A percentile compares a stretch with the other conserved stretches of the same genome.
Evolutionary conservation across 2,113 vertebrate species (phyloP).

Genomic region (Cromileptes altivelis): DNA sequence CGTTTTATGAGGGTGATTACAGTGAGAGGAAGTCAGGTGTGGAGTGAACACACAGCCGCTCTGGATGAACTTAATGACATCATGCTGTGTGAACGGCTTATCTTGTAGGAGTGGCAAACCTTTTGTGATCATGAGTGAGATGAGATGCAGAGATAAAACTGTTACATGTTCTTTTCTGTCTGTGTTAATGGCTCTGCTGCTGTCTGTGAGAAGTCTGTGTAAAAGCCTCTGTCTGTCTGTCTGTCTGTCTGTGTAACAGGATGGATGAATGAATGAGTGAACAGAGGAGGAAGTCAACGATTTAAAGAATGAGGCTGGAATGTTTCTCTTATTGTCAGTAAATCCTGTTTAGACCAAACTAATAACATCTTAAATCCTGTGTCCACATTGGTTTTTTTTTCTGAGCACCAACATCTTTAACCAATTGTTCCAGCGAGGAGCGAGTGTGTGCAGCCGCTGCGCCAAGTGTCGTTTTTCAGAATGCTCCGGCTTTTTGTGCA

Average conservation of each 20-base stretch:
- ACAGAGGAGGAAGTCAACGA: too few relatives aligned
- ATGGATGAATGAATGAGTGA: too few relatives aligned
- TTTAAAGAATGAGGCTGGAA: too few relatives aligned
- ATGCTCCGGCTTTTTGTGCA: too few relatives aligned
- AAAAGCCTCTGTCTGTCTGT: neutral
- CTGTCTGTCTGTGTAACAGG: neutral
- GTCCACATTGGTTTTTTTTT: too few relatives aligned
- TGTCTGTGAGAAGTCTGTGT: neutral
- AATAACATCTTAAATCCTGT: too few relatives aligned
- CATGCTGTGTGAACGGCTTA: neutral
- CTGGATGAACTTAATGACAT: neutral
- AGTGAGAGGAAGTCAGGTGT: slow-evolving; percentile 1
- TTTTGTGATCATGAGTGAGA: neutral
- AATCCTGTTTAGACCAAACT: too few relatives aligned
- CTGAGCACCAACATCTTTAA: too few relatives aligned
- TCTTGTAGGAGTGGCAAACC: slow-evolving; percentile 6
- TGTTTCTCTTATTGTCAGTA: too few relatives aligned
- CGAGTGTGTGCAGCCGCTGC: too few relatives aligned
- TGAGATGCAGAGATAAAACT: neutral
- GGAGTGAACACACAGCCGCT: neutral
- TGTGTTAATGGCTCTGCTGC: neutral
- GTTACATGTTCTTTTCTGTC: neutral
- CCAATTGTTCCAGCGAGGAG: too few relatives aligned
- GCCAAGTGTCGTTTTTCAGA: too few relatives aligned
- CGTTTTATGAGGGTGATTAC: slow-evolving; percentile 9